Conservation (phyloP, 2,797 vertebrate species). For the Streptopelia turtur region DNA sequence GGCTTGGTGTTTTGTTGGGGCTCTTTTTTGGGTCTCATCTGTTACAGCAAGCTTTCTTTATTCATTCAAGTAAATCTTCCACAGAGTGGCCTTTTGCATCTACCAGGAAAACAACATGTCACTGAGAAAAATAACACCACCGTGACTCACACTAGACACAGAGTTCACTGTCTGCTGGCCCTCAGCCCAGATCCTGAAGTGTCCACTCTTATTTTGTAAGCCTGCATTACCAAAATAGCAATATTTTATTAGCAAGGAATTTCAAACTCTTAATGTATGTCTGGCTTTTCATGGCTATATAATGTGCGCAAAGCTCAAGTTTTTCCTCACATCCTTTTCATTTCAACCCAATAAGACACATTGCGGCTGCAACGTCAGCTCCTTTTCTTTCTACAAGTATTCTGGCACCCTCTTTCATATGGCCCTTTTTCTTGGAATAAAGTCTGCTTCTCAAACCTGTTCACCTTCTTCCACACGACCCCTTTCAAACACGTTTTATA, state of each 20-base stretch:
- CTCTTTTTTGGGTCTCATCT: not conserved
- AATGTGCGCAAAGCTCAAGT: not conserved
- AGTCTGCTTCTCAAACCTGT: not conserved
- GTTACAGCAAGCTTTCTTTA: not conserved
- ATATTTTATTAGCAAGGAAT: not conserved
- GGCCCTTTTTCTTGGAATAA: not conserved
- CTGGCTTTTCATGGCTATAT: not conserved
- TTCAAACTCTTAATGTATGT: not conserved
- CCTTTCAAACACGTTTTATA: not conserved
- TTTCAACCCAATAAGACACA: not conserved
- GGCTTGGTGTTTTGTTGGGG: accelerated
- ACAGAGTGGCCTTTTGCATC: not conserved
- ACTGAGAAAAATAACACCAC: not conserved
- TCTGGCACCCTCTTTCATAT: not conserved
- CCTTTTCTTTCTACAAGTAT: not conserved
- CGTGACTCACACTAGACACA: not conserved
- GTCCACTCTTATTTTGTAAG: not conserved
- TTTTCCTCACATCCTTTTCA: not conserved
- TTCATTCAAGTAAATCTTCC: not conserved
- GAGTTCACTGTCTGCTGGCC: constrained; percentile 20
- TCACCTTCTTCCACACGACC: not conserved
- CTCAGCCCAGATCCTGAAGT: not conserved
- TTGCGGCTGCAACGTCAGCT: not conserved
- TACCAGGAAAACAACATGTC: not conserved
- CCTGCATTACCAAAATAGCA: not conserved